These are phyloP conservation scores for Anguilla japonica DNA, from an alignment of 2,113 vertebrate species.

Conservation along the genomic window DNA sequence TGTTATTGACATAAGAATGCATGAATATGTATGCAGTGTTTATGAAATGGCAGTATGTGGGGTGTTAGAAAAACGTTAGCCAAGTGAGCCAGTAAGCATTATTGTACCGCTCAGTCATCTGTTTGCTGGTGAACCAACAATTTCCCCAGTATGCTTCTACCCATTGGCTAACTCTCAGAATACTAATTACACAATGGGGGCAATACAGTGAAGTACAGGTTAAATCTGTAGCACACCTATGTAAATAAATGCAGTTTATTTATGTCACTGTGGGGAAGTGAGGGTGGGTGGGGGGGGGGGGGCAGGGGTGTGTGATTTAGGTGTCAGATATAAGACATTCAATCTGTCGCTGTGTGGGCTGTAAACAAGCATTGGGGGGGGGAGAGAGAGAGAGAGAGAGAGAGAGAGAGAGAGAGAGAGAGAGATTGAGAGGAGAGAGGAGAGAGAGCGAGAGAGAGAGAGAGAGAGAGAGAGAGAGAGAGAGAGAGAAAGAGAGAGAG, in stretches of 20 bases:
- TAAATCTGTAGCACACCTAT: neutral
- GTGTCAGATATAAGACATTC: neutral
- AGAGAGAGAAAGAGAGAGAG: too few species aligned
- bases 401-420: too few species aligned
- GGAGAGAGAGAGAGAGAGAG: too few species aligned
- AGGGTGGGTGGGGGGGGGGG: neutral
- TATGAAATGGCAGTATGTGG: neutral
- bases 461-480: too few species aligned
- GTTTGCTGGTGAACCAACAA: neutral
- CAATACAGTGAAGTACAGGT: neutral
- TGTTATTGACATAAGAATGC: too few species aligned
- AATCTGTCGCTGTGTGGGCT: neutral
- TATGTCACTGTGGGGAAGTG: neutral
- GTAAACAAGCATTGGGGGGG: neutral
- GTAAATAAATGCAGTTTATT: constrained; percentile 19
- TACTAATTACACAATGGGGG: neutral
- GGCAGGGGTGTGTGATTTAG: neutral
- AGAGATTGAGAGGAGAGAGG: too few species aligned
- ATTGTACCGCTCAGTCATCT: neutral
- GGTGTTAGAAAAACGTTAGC: neutral
- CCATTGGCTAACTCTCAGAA: neutral
- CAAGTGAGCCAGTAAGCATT: neutral
- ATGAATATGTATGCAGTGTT: too few species aligned
- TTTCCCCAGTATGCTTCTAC: neutral
- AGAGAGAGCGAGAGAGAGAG: too few species aligned